phyloP scores from a whole-genome alignment of 2,113 vertebrate species.

The Myocastor coypus region DNA sequence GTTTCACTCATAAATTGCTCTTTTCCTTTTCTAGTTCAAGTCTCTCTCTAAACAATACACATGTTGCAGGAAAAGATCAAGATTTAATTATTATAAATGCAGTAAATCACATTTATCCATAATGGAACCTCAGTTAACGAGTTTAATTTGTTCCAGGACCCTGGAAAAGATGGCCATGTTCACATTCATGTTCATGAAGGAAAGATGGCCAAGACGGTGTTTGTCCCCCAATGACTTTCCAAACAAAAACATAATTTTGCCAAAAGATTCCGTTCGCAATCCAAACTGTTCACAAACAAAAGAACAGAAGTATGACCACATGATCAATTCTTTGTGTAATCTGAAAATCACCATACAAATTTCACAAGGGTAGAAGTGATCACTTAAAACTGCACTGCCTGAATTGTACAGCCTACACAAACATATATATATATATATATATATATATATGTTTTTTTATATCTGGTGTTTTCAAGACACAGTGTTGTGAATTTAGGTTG shows the following conservation, averaged over 20 bases:
- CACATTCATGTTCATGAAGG: not conserved
- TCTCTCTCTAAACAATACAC: conserved; percentile 20
- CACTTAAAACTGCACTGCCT: not conserved
- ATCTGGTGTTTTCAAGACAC: conserved; percentile 55
- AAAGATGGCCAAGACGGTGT: not conserved
- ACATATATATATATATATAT: too few species aligned
- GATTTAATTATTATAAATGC: conserved; percentile 35
- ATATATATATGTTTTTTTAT: conserved; percentile 37
- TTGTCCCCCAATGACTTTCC: not conserved
- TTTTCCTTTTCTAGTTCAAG: conserved; percentile 29
- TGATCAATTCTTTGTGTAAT: not conserved
- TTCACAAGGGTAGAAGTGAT: not conserved
- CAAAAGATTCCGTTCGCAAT: not conserved
- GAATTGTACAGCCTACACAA: conserved; percentile 8
- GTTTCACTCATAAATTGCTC: conserved; percentile 55
- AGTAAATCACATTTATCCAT: not conserved
- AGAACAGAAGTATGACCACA: not conserved
- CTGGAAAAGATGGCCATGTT: not conserved
- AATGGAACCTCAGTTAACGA: not conserved
- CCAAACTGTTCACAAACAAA: not conserved
- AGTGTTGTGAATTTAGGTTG: not conserved
- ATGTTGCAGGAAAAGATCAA: not conserved
- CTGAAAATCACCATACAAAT: conserved; percentile 5
- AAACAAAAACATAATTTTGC: not conserved
- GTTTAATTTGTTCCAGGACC: not conserved